Evolutionary conservation across 2,888 invertebrate species (phyloP), one percentile per base, ranked within the genome.

Genomic region (Tinea semifulvella): DNA sequence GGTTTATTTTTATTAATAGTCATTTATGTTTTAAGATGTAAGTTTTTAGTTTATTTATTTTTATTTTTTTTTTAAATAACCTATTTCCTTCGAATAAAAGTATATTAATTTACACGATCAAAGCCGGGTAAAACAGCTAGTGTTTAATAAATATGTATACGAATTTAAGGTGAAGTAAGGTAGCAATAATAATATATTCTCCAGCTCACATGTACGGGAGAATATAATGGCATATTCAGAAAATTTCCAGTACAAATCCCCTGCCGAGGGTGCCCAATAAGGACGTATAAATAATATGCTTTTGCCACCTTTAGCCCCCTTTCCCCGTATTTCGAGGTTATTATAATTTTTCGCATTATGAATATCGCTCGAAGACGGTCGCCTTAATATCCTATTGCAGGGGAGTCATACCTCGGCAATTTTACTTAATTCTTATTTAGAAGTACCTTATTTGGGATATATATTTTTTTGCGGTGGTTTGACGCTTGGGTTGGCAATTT

Each of bases 341-440:
- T 80, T 80, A 80, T 77, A 81, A 80, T 80, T 81, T 80, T 72
- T 73, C 74, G 72, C 77, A 65, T 81, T 81, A 82, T 80, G 81
- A 81, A 82, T 82, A 80, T 75, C 73, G 74, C 65, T 65, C 67
- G 62, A 59, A 57, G 59, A 57, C 58, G 59, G 62, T 18, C 65
- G 58, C 60, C 57, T 57, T 65, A 63, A 65, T 65, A 62, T 61
- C 63, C 53, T 56, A 53, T 63, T 59, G 60, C 63, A 56, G 55
- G 76, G 76, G 76, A 67, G 69, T 68, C 72, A 73, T 76, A 76
- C 72, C 76, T 76, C 76, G 70, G 64, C 79, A 75, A 79, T 77
- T 77, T 68, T 68, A 72, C 73, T 76, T 77, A 80, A 77, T 79
- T 77, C 79, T 74, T 79, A 72, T 79, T 80, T 79, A 79, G 76